Base-by-base conservation (phyloP, 2,888 invertebrate genomes). In the Empis stercorea region DNA sequence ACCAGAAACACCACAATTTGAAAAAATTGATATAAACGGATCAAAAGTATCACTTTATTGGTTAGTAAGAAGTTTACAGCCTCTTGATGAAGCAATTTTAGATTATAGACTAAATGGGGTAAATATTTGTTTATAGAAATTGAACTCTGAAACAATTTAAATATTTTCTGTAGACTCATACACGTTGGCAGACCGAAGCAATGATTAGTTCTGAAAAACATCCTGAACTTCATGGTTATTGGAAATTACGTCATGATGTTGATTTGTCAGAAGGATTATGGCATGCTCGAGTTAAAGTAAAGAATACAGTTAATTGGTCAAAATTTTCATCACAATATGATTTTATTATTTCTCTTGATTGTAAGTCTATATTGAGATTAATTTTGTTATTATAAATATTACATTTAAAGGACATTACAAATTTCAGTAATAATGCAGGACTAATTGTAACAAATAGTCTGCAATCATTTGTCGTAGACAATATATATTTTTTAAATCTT, bases 211-310 rank as follows among this genome's bases (percentile, higher is more conserved):
- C 64, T 9, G 56, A 61, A n/a, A 62, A 57, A 10, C 63, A 65
- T 36, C 54, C 57, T 16, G 60, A 58, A 43, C 55, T 58, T 10
- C 59, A 55, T 27, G 64, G 61, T 40, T 50, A 63, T 44, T 67
- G 68, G 67, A 67, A 65, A 57, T 55, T 68, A 11, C 61, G 59
- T 36, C 67, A 67, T 48, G 57, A 63, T 52, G 59, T 67, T 51
- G 59, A 63, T 46, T 52, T 67, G 37, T 49, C 56, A 11, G 60
- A 61, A 1, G 67, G 67, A 9, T 49, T 55, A 37, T 67, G 67
- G 66, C 63, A 66, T 49, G 63, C 59, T 4, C 61, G 57, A 15
- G 61, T 67, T 30, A 63, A 59, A 49, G 60, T 64, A 37, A 63
- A 57, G 56, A 67, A 67, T 45, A 61, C 57, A 6, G 44, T 55